Base-by-base conservation (phyloP, 2,797 vertebrate species). In the Sebastes dallii region DNA sequence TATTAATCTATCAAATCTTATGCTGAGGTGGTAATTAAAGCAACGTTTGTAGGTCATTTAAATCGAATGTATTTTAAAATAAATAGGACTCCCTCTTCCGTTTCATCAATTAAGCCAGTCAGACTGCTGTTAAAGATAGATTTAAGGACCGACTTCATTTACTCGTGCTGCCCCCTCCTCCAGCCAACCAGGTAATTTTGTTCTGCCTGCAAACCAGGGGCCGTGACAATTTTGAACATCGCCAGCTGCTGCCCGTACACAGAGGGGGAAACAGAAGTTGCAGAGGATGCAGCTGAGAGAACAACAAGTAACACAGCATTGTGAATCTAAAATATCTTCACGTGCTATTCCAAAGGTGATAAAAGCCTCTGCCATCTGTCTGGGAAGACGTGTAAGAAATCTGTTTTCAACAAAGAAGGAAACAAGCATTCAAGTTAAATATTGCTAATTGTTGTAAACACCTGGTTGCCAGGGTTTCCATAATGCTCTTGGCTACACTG, bases 381-480 rank as follows among this genome's bases (percentile, higher is more conserved):
- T 25, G 4, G 56, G 61, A 55, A 75, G 76, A 81, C 54, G 25
- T 66, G 54, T 54, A 18, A 66, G 20, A 72, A 80, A 82, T 68
- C 6, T 80, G 20, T 80, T 75, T 75, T 42, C 10, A 54, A 7
- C 18, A 6, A 78, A 77, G 65, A 70, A 32, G 10, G 36, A 75
- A 74, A 78, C 56, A 78, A 42, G 52, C 66, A 36, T 81, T 75
- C 59, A 56, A 66, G 84, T 75, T 77, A 22, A 54, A 68, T 89
- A 66, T 79, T 39, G 65, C 71, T 89, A 92, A 93, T 90, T 80
- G 83, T 86, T 52, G 74, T 7, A 82, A 87, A 85, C 89, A 93
- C 89, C 86, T 89, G 89, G 88, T 91, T 93, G 83, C 90, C 89
- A 88, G 58, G 88, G 83, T 89, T 91, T 84, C 83, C 64, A 58